phyloP scores from a whole-genome alignment of 53 echinoderm and acorn worm species.

The Hippasteria phrygiana region DNA sequence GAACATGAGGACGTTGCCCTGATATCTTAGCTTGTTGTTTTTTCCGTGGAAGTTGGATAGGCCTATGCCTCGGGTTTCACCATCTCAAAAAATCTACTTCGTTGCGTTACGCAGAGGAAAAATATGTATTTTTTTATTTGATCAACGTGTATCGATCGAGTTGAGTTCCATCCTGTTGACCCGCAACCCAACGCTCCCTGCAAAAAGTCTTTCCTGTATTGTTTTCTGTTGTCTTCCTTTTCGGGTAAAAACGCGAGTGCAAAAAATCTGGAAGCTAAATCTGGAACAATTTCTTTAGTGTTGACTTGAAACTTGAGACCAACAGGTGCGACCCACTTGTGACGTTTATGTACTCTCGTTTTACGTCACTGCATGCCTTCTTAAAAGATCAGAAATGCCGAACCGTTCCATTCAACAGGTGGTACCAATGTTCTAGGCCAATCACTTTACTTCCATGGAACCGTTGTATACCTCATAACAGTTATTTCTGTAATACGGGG shows the following conservation, averaged over 20 bases:
- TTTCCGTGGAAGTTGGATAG: no score
- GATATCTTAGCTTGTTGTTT: neutral
- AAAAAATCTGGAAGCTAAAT: neutral
- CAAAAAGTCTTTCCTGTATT: neutral
- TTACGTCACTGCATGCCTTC: conserved; percentile 1
- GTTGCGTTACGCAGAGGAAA: no score
- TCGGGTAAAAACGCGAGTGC: neutral
- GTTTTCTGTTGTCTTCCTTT: neutral
- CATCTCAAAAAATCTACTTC: no score
- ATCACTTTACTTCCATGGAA: neutral
- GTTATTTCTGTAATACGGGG: neutral
- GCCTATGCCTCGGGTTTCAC: no score
- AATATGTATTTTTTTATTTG: neutral
- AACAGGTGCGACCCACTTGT: conserved; percentile 6
- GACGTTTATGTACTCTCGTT: neutral
- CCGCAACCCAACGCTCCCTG: neutral
- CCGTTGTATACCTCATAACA: neutral
- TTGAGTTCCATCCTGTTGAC: neutral
- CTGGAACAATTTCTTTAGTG: neutral
- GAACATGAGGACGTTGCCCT: no score
- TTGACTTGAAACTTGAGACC: neutral
- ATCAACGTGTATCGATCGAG: neutral
- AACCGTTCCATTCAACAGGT: neutral
- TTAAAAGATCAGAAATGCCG: neutral
- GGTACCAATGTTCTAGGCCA: neutral